A percentile compares a stretch with the other conserved stretches of the same genome.
Conservation (phyloP, 1,140 invertebrate genomes). For the Lucilia sericata region DNA sequence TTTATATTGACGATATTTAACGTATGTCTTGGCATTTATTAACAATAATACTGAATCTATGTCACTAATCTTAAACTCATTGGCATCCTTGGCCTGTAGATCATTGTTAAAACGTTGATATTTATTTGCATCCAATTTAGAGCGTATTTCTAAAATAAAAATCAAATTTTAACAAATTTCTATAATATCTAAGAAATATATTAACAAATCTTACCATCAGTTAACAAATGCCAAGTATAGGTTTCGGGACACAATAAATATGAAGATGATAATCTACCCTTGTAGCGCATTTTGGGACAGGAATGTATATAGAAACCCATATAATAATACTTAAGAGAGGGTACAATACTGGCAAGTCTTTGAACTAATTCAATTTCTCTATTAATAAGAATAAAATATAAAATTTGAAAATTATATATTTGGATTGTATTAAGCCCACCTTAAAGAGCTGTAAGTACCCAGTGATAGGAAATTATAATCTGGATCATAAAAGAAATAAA, state of each 20-base stretch:
- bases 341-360: constrained; percentile 73
- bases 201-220: constrained; percentile 65
- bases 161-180: constrained; percentile 53
- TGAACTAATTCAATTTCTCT: constrained; percentile 86
- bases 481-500: constrained; percentile 99
- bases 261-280: constrained; percentile 88
- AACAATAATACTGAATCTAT: constrained; percentile 59
- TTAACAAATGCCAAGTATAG: constrained; percentile 85
- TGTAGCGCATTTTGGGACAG: constrained; percentile 98
- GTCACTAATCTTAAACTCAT: constrained; percentile 67
- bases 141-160: constrained; percentile 74
- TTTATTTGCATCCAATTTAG: constrained; percentile 79
- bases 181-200: neutral
- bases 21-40: constrained; percentile 49
- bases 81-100: constrained; percentile 69
- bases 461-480: constrained; percentile 88
- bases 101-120: constrained; percentile 78
- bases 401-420: constrained; percentile 43
- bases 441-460: constrained; percentile 90
- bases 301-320: constrained; percentile 99
- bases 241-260: constrained; percentile 95
- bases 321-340: constrained; percentile 89
- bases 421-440: constrained; percentile 66
- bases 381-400: constrained; percentile 71
- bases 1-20: constrained; percentile 57